Conservation (phyloP, 2,113 vertebrate species). For the Bostrychus sinensis region DNA sequence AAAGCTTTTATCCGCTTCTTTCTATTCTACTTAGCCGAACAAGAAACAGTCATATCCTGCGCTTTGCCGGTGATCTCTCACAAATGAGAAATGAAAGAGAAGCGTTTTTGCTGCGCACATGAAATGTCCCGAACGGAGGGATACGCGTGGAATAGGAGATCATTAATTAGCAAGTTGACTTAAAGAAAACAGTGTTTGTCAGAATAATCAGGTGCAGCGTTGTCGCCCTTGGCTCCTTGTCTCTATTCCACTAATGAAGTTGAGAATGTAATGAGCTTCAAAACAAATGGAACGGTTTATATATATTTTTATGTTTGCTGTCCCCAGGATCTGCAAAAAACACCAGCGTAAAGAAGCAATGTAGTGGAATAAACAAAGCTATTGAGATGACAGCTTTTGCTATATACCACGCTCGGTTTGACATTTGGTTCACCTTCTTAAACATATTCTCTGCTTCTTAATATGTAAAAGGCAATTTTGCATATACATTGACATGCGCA, state of each 20-base stretch:
- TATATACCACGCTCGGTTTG: background rate
- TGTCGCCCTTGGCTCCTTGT: constrained; percentile 40
- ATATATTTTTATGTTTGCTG: constrained; percentile 17
- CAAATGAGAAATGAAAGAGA: constrained; percentile 20
- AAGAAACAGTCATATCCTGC: constrained; percentile 1
- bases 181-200: constrained; percentile 46
- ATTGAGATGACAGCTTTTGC: constrained; percentile 33
- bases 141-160: constrained; percentile 14
- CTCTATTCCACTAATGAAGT: constrained; percentile 57
- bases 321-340: constrained; percentile 24
- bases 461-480: background rate
- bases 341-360: constrained; percentile 14
- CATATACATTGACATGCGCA: background rate
- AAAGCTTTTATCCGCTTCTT: background rate
- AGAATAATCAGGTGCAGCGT: constrained; percentile 43
- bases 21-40: constrained; percentile 2
- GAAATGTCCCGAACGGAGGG: constrained; percentile 12
- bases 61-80: constrained; percentile 10
- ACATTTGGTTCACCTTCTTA: constrained; percentile 21
- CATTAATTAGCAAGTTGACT: constrained; percentile 53
- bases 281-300: constrained; percentile 50
- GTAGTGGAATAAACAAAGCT: constrained; percentile 25
- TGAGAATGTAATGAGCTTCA: constrained; percentile 53
- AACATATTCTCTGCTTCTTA: constrained; percentile 23
- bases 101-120: constrained; percentile 15